Conservation (phyloP, 2,113 vertebrate genomes). For the Phalacrocorax brasilianus region DNA sequence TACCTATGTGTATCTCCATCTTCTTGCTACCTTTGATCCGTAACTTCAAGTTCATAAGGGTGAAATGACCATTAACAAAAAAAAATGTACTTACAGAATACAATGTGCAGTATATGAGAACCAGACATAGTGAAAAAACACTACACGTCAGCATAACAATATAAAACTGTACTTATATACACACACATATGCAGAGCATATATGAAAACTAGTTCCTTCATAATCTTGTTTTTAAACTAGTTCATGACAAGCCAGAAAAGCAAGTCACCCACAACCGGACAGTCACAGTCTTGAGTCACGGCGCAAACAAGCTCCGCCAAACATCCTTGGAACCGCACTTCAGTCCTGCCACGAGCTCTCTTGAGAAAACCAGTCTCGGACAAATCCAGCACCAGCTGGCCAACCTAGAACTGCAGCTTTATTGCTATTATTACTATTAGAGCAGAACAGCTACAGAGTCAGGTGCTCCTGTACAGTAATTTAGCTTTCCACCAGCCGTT, state of each 20-base stretch:
- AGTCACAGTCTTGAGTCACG: neutral
- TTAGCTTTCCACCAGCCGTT: neutral
- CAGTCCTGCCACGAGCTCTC: neutral
- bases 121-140: constrained; percentile 40
- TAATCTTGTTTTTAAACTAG: neutral
- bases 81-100: neutral
- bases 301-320: constrained; percentile 8
- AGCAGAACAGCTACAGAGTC: neutral
- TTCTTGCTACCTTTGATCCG: neutral
- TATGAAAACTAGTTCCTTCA: constrained; percentile 2
- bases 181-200: neutral
- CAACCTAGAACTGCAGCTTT: neutral
- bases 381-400: constrained; percentile 1
- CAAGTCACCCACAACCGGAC: neutral
- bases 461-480: neutral
- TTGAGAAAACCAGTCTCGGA: neutral
- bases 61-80: neutral
- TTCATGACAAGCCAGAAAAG: neutral
- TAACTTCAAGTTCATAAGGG: neutral
- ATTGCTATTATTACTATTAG: neutral
- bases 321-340: neutral
- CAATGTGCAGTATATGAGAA: neutral
- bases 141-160: constrained; percentile 3
- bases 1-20: neutral
- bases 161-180: constrained; percentile 63